These are phyloP conservation scores for Ovibos moschatus DNA, from an alignment of 2,113 vertebrate species.

Conservation along the genomic window DNA sequence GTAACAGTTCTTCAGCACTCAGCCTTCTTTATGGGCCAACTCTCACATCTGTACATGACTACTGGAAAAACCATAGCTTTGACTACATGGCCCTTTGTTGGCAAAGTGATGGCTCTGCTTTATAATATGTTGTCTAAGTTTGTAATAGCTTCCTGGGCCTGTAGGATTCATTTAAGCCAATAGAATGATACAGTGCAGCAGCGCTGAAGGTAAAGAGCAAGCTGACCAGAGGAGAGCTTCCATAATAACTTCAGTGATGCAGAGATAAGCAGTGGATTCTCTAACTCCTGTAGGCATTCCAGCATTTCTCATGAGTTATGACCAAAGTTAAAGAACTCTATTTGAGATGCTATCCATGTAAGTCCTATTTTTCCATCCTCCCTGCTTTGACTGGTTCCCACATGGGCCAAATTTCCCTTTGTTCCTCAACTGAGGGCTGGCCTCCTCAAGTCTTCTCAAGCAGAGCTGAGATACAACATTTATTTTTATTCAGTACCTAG, in stretches of 20 bases:
- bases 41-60: not conserved
- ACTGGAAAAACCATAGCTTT: not conserved
- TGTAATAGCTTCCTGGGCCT: not conserved
- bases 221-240: not conserved
- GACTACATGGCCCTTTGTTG: not conserved
- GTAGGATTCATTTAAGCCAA: not conserved
- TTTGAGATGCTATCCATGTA: not conserved
- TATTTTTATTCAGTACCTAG: not conserved
- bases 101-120: not conserved
- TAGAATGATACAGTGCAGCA: not conserved
- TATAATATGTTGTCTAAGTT: not conserved
- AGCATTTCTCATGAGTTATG: not conserved
- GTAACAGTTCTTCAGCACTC: not conserved
- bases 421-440: not conserved
- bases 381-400: not conserved
- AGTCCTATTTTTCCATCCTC: not conserved
- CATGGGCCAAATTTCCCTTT: not conserved
- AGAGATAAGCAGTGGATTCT: not conserved
- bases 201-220: not conserved
- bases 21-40: not conserved
- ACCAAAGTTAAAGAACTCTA: not conserved
- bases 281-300: not conserved
- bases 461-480: not conserved
- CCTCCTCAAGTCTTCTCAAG: not conserved
- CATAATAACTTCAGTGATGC: not conserved